Evolutionary conservation across 1,140 invertebrate species (phyloP).

Genomic region (Drosophila kanapiae): DNA sequence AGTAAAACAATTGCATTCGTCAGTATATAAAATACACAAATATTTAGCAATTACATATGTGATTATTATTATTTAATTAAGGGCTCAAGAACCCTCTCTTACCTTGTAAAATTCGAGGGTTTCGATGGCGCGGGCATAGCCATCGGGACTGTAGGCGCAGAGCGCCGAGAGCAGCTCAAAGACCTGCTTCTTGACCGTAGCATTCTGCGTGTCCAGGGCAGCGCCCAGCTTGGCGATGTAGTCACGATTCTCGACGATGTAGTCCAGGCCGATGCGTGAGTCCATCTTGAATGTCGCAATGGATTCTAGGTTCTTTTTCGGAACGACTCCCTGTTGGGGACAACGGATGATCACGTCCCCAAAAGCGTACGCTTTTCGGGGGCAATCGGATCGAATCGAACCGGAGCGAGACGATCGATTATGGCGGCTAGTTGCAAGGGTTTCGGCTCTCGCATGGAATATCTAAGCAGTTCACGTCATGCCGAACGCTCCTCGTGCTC

Average conservation of each 20-base stretch:
- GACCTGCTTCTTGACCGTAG: conserved; percentile 95
- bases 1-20: too few species aligned
- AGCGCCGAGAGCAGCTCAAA: conserved; percentile 95
- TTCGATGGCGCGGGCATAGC: conserved; percentile 93
- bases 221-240: conserved; percentile 96
- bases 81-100: conserved; percentile 6
- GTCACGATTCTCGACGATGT: conserved; percentile 96
- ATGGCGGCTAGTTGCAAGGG: conserved; percentile 58
- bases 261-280: conserved; percentile 95
- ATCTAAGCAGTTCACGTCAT: conserved; percentile 71
- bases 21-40: not conserved
- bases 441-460: conserved; percentile 65
- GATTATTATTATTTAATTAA: not conserved
- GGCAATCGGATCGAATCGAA: conserved; percentile 40
- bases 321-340: not conserved
- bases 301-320: conserved; percentile 14
- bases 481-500: conserved; percentile 61
- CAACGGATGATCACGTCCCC: conserved; percentile 32
- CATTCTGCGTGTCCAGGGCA: conserved; percentile 94
- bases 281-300: conserved; percentile 87
- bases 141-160: conserved; percentile 95
- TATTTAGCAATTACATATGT: too few species aligned
- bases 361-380: conserved; percentile 19
- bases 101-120: conserved; percentile 96
- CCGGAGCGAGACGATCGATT: conserved; percentile 59